Percentiles rank a stretch among this genome's conserved stretches.
These are phyloP conservation scores for Acrocyrtus sp. DNA, from an alignment of 2,888 invertebrate species.

Conservation along the genomic window DNA sequence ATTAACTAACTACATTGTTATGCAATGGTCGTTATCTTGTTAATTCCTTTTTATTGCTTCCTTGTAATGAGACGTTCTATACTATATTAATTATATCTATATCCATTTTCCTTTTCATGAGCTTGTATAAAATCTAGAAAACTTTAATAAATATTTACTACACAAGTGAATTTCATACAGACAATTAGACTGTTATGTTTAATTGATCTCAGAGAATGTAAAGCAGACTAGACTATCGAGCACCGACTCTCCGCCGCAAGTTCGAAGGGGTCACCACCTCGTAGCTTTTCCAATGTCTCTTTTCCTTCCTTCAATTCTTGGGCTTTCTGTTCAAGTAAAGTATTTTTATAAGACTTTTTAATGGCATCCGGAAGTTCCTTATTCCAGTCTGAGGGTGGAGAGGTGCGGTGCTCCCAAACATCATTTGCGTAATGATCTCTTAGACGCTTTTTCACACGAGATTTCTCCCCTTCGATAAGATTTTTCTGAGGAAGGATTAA, in stretches of 20 bases:
- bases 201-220: not conserved
- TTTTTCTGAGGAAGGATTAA: conserved; percentile 72
- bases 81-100: too few species aligned
- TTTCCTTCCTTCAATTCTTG: conserved; percentile 71
- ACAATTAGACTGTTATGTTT: not conserved
- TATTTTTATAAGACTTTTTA: conserved; percentile 74
- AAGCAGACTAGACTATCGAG: conserved; percentile 21
- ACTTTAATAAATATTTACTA: too few species aligned
- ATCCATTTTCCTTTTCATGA: too few species aligned
- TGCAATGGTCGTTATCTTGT: too few species aligned
- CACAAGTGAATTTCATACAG: too few species aligned
- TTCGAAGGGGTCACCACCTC: not conserved
- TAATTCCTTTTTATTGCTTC: too few species aligned
- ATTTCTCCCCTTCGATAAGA: conserved; percentile 78
- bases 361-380: conserved; percentile 83
- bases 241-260: not conserved
- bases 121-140: too few species aligned
- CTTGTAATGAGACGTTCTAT: not conserved
- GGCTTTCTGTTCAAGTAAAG: conserved; percentile 75
- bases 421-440: conserved; percentile 77
- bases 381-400: conserved; percentile 85
- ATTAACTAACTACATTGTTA: too few species aligned
- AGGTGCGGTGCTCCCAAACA: conserved; percentile 80
- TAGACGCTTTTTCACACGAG: conserved; percentile 73
- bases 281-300: conserved; percentile 12